These are phyloP conservation scores for Phytoseiulus persimilis DNA, from an alignment of 2,888 invertebrate species.

Conservation along the genomic window DNA sequence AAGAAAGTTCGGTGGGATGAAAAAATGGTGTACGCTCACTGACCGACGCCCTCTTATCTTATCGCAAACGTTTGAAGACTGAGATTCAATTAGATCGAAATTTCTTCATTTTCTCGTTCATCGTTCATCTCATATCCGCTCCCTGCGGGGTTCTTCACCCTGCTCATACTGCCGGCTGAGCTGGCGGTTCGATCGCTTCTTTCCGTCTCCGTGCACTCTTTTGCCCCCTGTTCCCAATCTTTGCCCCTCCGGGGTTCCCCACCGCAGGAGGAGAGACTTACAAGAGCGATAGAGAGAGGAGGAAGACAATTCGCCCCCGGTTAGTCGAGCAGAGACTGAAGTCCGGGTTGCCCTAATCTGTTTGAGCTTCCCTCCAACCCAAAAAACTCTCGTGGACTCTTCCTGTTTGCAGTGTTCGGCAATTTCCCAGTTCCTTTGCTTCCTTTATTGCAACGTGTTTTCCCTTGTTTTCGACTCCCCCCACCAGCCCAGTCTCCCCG, in stretches of 20 bases:
- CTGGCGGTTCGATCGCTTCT: neutral
- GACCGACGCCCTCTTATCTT: neutral
- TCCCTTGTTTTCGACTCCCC: neutral
- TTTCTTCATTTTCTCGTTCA: neutral
- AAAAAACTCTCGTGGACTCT: neutral
- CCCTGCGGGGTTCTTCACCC: slow-evolving; percentile 5
- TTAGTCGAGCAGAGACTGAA: neutral
- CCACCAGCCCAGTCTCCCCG: neutral
- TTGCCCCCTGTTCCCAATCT: neutral
- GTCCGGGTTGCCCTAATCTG: neutral
- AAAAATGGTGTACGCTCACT: neutral
- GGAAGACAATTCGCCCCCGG: slow-evolving; percentile 5
- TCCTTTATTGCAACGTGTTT: neutral
- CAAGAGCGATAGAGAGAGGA: neutral
- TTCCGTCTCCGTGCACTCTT: neutral
- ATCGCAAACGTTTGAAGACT: neutral
- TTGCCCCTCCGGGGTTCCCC: neutral
- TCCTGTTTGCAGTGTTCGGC: neutral
- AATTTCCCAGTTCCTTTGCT: neutral
- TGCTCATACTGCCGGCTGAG: neutral
- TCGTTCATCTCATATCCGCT: neutral
- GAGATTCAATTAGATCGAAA: slow-evolving; percentile 5
- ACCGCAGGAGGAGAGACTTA: neutral
- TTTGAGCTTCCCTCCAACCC: neutral
- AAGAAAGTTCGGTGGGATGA: neutral